These are phyloP conservation scores for Semaprochilodus insignis DNA, from an alignment of 2,797 vertebrate genomes.

Conservation along the genomic window DNA sequence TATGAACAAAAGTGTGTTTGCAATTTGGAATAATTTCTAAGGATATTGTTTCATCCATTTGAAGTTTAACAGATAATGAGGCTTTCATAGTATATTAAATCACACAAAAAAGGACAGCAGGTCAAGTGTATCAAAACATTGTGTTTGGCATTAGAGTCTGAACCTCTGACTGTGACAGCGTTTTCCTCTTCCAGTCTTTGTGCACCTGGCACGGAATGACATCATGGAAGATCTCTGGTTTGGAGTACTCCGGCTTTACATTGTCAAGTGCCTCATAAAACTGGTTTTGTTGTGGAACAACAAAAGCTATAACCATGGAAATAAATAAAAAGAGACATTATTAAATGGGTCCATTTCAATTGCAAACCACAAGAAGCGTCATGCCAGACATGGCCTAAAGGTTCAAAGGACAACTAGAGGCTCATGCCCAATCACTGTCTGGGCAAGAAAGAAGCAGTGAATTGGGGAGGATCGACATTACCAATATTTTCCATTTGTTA, in stretches of 20 bases:
- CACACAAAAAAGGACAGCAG: constrained; percentile 18
- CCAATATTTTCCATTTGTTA: constrained; percentile 76
- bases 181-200: constrained; percentile 38
- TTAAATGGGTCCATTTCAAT: constrained; percentile 68
- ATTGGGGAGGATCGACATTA: constrained; percentile 56
- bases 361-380: constrained; percentile 28
- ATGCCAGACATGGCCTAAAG: constrained; percentile 66
- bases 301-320: constrained; percentile 68
- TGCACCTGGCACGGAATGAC: constrained; percentile 73
- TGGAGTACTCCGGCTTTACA: constrained; percentile 63
- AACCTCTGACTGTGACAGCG: constrained; percentile 40
- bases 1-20: constrained; percentile 18
- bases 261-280: constrained; percentile 70
- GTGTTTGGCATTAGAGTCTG: constrained; percentile 6
- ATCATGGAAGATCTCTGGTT: constrained; percentile 76
- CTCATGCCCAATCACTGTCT: constrained; percentile 53
- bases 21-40: constrained; percentile 38
- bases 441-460: constrained; percentile 28
- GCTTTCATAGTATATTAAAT: constrained; percentile 21
- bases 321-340: constrained; percentile 66
- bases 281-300: constrained; percentile 73
- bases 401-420: constrained; percentile 41
- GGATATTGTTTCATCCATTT: constrained; percentile 28
- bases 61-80: constrained; percentile 17
- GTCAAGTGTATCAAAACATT: constrained; percentile 8